Conservation (phyloP, 2,797 vertebrate species). For the Melanotaenia pygmaea region DNA sequence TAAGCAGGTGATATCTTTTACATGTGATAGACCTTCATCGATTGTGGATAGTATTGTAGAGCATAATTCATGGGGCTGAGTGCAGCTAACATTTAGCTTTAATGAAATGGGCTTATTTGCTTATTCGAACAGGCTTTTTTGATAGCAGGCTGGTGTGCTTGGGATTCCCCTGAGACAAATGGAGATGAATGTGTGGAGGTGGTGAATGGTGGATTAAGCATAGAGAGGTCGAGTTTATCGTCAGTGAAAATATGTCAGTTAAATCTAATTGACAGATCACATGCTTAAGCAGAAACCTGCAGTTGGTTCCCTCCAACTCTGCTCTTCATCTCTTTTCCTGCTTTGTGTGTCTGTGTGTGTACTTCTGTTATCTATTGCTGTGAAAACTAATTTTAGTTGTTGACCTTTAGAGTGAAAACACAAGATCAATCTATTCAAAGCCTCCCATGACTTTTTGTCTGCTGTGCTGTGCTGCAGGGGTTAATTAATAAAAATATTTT, state of each 20-base stretch:
- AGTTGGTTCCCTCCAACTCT: conserved; percentile 17
- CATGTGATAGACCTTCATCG: conserved; percentile 56
- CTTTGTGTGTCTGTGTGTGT: background rate
- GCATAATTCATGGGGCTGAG: conserved; percentile 63
- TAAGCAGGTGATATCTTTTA: conserved; percentile 60
- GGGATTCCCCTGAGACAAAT: conserved; percentile 49
- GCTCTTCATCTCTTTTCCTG: background rate
- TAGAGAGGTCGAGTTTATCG: conserved; percentile 44
- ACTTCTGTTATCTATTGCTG: conserved; percentile 1
- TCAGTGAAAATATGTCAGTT: conserved; percentile 57
- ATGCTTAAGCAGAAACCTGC: conserved; percentile 14
- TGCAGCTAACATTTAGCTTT: conserved; percentile 41
- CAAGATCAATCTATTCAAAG: background rate
- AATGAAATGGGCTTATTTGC: conserved; percentile 68
- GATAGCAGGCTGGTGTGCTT: conserved; percentile 55
- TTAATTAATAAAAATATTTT: background rate
- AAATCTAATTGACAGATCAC: conserved; percentile 61
- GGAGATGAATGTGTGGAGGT: conserved; percentile 48
- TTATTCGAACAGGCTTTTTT: conserved; percentile 43
- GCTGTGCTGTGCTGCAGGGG: background rate
- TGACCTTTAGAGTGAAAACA: conserved; percentile 7
- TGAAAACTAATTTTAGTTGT: conserved; percentile 6
- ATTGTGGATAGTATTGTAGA: conserved; percentile 46
- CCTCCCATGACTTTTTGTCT: background rate
- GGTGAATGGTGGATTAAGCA: conserved; percentile 19